Evolutionary conservation across 2,113 vertebrate genomes (phyloP).

Genomic region (Prionailurus viverrinus): DNA sequence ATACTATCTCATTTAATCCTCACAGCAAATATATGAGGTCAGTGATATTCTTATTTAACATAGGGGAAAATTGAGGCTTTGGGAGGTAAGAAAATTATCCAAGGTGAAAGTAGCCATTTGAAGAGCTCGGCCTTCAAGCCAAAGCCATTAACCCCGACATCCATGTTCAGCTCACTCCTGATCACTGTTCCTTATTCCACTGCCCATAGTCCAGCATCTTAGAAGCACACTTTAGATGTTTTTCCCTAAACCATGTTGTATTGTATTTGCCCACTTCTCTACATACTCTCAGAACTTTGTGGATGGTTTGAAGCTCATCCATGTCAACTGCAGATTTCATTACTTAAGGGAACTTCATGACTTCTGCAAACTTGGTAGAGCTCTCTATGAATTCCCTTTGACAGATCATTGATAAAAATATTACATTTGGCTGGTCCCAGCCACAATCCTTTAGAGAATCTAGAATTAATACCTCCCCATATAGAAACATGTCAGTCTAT

Average conservation of each 20-base stretch:
- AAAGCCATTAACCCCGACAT: neutral
- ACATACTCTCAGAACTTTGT: neutral
- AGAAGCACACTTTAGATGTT: neutral
- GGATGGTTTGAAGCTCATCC: neutral
- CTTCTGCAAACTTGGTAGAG: conserved; percentile 26
- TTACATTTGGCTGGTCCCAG: conserved; percentile 58
- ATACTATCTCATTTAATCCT: neutral
- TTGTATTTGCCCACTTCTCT: neutral
- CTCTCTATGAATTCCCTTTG: conserved; percentile 23
- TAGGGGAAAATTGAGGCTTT: neutral
- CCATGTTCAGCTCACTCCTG: neutral
- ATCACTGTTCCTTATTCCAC: neutral
- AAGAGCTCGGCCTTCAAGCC: neutral
- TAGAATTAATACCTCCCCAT: neutral
- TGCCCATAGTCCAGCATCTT: neutral
- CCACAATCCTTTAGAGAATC: conserved; percentile 2
- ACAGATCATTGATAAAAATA: conserved; percentile 45
- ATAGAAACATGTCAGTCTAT: conserved; percentile 52
- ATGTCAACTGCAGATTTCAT: conserved; percentile 6
- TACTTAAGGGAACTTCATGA: neutral
- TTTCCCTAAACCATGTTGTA: neutral
- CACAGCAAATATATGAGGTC: neutral
- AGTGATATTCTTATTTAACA: neutral
- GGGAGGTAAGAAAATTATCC: neutral
- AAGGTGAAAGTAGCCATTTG: neutral